These are phyloP conservation scores for Acleris emargana DNA, from an alignment of 2,888 invertebrate species.

Conservation along the genomic window DNA sequence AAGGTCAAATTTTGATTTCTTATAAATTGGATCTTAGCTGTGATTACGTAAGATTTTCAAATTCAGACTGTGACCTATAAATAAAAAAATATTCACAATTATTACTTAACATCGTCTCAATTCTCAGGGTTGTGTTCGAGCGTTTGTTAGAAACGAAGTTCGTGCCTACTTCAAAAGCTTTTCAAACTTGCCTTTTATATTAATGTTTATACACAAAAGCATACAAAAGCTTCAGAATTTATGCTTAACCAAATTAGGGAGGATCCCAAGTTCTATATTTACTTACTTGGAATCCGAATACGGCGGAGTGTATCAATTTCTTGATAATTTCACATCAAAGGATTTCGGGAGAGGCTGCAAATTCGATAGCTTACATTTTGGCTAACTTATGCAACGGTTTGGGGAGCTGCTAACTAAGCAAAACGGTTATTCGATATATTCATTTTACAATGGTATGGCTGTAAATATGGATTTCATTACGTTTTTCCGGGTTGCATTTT, in stretches of 20 bases:
- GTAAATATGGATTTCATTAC: too few relatives aligned
- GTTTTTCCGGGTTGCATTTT: background rate
- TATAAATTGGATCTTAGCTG: background rate
- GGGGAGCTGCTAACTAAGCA: slow-evolving; percentile 21
- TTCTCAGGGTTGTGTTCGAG: background rate
- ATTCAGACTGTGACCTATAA: background rate
- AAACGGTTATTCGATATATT: background rate
- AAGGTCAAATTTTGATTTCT: background rate
- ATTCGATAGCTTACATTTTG: slow-evolving; percentile 20
- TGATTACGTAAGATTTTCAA: background rate
- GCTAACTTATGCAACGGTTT: slow-evolving; percentile 28
- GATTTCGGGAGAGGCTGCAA: slow-evolving; percentile 16
- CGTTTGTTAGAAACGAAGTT: slow-evolving; percentile 14
- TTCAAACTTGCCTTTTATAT: slow-evolving; percentile 14
- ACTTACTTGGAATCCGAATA: slow-evolving; percentile 17
- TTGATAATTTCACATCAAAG: slow-evolving; percentile 35
- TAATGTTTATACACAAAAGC: slow-evolving; percentile 31
- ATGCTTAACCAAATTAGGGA: slow-evolving; percentile 25
- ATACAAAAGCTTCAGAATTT: slow-evolving; percentile 28
- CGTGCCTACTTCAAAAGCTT: slow-evolving; percentile 11
- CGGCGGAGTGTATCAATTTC: slow-evolving; percentile 27
- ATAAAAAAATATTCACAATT: background rate
- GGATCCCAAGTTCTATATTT: slow-evolving; percentile 31
- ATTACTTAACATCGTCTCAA: background rate
- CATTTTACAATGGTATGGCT: background rate